Percentiles rank a stretch among this genome's conserved stretches.
These are phyloP conservation scores for Scartelaos histophorus DNA, from an alignment of 2,113 vertebrate genomes.

Conservation along the genomic window DNA sequence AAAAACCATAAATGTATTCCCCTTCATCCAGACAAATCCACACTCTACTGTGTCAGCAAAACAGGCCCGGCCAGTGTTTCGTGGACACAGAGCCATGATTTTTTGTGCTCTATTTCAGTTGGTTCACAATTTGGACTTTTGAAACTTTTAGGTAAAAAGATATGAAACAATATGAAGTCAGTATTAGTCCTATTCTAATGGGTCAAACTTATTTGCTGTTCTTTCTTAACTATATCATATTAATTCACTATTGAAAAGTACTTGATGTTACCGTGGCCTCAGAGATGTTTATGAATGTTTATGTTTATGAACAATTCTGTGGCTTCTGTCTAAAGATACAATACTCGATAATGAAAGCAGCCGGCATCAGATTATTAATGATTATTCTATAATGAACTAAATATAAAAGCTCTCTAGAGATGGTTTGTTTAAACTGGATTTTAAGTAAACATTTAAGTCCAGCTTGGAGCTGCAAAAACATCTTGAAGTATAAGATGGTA, in stretches of 20 bases:
- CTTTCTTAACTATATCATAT: background rate
- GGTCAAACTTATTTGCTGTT: background rate
- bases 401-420: too few species aligned
- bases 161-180: background rate
- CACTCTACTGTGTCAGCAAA: constrained; percentile 66
- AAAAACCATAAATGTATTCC: constrained; percentile 75
- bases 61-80: constrained; percentile 34
- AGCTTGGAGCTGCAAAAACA: constrained; percentile 30
- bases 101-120: constrained; percentile 31
- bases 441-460: constrained; percentile 6
- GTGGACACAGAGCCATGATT: constrained; percentile 36
- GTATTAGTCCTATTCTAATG: background rate
- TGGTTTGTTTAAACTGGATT: background rate
- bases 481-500: constrained; percentile 19
- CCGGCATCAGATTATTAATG: too few species aligned
- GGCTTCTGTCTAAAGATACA: background rate
- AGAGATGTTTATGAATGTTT: background rate
- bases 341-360: background rate
- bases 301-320: too few species aligned
- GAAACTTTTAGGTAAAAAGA: background rate
- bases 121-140: constrained; percentile 26
- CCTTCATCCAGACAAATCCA: constrained; percentile 71
- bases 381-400: too few species aligned
- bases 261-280: background rate
- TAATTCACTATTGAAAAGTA: background rate